Base-by-base conservation (phyloP, 2,888 invertebrate species). In the Protophormia terraenovae region DNA sequence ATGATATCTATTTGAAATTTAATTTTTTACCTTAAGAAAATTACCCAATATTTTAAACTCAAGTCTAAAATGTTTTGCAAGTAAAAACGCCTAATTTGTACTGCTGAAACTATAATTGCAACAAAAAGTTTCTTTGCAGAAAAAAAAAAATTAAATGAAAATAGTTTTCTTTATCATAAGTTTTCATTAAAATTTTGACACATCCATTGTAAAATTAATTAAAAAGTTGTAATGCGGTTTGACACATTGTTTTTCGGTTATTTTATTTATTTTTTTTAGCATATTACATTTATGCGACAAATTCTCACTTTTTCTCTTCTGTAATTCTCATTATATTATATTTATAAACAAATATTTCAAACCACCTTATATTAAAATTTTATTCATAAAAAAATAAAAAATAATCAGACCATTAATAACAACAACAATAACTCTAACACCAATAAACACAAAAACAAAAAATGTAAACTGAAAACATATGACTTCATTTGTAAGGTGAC, bases 391-490 rank as follows among this genome's bases (percentile, higher is more conserved):
- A 58, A 60, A 76, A 64, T 82, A n/a, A n/a, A n/a, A 41, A 76
- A 64, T 82, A 82, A 82, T 71, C 55, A 71, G 75, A 76, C 82
- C 69, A 82, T 69, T 67, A 67, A 81, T 29, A 22, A 32, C 29
- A 76, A 45, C 32, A 64, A 53, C 38, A 62, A 24, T 3, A 35
- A n/a, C 35, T n/a, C 14, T 24, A 60, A 47, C 12, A 55, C 7
- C 27, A 50, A 3, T 2, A 32, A 53, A 22, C 29, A 16, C 24
- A n/a, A 1, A 16, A 24, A 71, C 10, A 45, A 27, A 1, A 50
- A 64, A 12, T 45, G 16, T 58, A 45, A 35, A 38, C 50, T 32
- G 29, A 60, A 75, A 66, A 19, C 62, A 53, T 38, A 67, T 80
- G 73, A 73, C 22, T 58, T 72, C 16, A 69, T 69, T 53, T 32